Evolutionary conservation across 2,797 vertebrate species (phyloP).

Genomic region (Miichthys miiuy): DNA sequence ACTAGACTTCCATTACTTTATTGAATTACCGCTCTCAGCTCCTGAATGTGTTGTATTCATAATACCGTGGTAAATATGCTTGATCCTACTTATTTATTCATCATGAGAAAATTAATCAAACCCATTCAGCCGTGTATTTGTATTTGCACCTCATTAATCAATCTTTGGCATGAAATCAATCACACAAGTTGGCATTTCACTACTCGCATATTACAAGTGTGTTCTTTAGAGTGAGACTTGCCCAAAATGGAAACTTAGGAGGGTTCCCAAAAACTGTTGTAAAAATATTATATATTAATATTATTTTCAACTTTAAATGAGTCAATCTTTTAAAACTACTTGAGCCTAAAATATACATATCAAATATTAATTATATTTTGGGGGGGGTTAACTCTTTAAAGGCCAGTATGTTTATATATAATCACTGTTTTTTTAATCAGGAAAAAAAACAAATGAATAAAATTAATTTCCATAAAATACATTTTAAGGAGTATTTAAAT

Average conservation of each 20-base stretch:
- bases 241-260: too few species aligned
- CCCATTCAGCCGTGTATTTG: neutral
- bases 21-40: conserved; percentile 21
- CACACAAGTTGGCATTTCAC: neutral
- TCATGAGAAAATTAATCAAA: conserved; percentile 11
- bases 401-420: too few species aligned
- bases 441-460: neutral
- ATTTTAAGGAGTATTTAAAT: neutral
- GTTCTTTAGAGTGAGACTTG: too few species aligned
- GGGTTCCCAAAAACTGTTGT: too few species aligned
- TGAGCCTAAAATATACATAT: too few species aligned
- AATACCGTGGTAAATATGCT: neutral
- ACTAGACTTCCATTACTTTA: neutral
- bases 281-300: too few species aligned
- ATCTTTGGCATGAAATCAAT: neutral
- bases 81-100: conserved; percentile 21
- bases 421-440: too few species aligned
- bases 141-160: conserved; percentile 25
- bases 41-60: neutral
- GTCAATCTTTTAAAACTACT: too few species aligned
- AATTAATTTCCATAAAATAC: neutral
- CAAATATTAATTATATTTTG: too few species aligned
- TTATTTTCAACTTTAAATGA: too few species aligned
- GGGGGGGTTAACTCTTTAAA: too few species aligned
- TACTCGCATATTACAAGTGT: neutral